Base-by-base conservation (phyloP, 2,888 invertebrate species). In the Nemoura dubitans region DNA sequence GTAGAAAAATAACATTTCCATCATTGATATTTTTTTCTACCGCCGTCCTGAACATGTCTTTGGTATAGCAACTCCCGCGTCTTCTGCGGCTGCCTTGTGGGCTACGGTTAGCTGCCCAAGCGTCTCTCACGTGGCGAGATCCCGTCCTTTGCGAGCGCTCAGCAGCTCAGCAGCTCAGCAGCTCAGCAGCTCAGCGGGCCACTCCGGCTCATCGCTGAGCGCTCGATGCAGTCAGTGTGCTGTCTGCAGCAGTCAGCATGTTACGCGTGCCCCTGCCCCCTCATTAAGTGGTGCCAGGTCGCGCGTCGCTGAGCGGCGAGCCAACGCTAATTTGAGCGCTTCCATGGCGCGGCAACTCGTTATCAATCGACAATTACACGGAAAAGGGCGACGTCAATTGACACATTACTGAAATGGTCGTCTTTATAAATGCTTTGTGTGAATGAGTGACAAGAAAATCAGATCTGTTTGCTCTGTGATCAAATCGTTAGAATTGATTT, bases 21-120 rank as follows among this genome's bases (percentile, higher is more conserved):
- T 21, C 59, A 59, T 59, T 59, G 16, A 16, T 7, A 1, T 1
- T 21, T 21, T 59, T 59, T 59, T 59, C 36, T 21, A 59, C 59
- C 59, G 36, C 14, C 21, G 59, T 59, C 59, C 59, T 59, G 3
- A 59, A 59, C 14, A 21, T 59, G 3, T 59, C 10, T 59, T 59
- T 59, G 6, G 21, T 1, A 1, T 10, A 59, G 14, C 59, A 36
- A 36, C 36, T 36, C 36, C 36, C 10, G 36, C 10, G 36, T 36
- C 36, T 36, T 36, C 36, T 59, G 14, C 59, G 59, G 14, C 59
- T 14, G 59, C 25, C 78, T 78, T 27, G 10, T 3, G 26, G 27
- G 26, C 78, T 26, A 26, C 78, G 78, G 78, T 78, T 78, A 78
- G 78, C 78, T 78, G 78, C 2, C 78, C 78, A 78, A 78, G 78